phyloP scores from a whole-genome alignment of 2,113 vertebrate species.

The Narcine bancroftii region DNA sequence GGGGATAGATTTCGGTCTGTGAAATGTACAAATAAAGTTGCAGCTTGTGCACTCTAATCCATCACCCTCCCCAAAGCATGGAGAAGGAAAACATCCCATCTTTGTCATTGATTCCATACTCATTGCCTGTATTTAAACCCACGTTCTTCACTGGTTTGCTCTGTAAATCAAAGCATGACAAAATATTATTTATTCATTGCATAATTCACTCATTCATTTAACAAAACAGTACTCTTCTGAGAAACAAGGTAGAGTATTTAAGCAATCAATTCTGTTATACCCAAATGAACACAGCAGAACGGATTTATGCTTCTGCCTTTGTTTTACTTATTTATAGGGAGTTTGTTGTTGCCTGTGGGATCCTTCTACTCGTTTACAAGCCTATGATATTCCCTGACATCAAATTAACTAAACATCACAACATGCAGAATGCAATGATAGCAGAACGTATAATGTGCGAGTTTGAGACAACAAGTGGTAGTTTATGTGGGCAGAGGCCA shows the following conservation, averaged over 20 bases:
- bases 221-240: background rate
- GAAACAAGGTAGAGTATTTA: conserved; percentile 26
- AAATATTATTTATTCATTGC: conserved; percentile 8
- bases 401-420: background rate
- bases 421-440: background rate
- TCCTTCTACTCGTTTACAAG: background rate
- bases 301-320: background rate
- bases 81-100: background rate
- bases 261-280: background rate
- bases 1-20: background rate
- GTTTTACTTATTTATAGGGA: background rate
- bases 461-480: conserved; percentile 5
- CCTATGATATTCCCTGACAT: background rate
- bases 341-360: background rate
- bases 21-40: background rate
- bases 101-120: background rate
- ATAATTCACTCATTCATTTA: conserved; percentile 32
- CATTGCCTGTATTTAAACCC: background rate
- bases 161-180: background rate
- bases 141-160: background rate
- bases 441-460: background rate
- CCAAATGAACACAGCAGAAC: conserved; percentile 4
- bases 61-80: background rate
- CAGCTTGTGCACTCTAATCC: background rate
- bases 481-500: background rate